Evolutionary conservation across 2,888 invertebrate species (phyloP).

Genomic region (Drosophila kanekoi): DNA sequence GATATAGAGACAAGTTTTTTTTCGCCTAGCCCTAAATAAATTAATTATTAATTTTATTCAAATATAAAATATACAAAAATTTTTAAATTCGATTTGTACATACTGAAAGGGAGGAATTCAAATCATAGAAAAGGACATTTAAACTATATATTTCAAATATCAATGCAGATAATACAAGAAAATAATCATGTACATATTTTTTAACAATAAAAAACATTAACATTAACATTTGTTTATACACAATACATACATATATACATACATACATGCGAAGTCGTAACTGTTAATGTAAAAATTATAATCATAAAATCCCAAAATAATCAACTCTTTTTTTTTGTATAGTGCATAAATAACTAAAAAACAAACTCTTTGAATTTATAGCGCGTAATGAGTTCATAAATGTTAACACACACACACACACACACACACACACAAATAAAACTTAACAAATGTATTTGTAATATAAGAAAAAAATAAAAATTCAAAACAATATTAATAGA

Average conservation of each 20-base stretch:
- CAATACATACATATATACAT: background rate
- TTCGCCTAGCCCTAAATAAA: slow-evolving; percentile 36
- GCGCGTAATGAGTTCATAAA: slow-evolving; percentile 71
- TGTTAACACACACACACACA: slow-evolving; percentile 53
- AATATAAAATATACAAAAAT: slow-evolving; percentile 6
- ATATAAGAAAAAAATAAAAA: slow-evolving; percentile 42
- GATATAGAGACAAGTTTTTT: slow-evolving; percentile 41
- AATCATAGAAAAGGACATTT: slow-evolving; percentile 7
- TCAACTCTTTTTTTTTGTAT: slow-evolving; percentile 50
- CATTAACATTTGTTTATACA: slow-evolving; percentile 44
- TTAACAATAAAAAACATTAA: slow-evolving; percentile 22
- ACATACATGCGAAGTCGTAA: slow-evolving; percentile 51
- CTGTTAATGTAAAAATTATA: slow-evolving; percentile 34
- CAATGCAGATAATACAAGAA: slow-evolving; percentile 33
- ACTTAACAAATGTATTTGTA: slow-evolving; percentile 50
- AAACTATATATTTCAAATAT: slow-evolving; percentile 39
- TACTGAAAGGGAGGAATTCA: slow-evolving; percentile 4
- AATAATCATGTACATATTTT: slow-evolving; percentile 41
- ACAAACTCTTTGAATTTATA: slow-evolving; percentile 77
- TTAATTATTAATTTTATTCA: slow-evolving; percentile 15
- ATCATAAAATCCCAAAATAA: slow-evolving; percentile 29
- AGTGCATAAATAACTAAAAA: slow-evolving; percentile 44
- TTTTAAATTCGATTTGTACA: slow-evolving; percentile 52
- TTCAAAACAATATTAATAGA: slow-evolving; percentile 4
- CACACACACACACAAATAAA: slow-evolving; percentile 5